Evolutionary conservation across 2,888 invertebrate genomes (phyloP).

Genomic region (Ariolimax columbianus): DNA sequence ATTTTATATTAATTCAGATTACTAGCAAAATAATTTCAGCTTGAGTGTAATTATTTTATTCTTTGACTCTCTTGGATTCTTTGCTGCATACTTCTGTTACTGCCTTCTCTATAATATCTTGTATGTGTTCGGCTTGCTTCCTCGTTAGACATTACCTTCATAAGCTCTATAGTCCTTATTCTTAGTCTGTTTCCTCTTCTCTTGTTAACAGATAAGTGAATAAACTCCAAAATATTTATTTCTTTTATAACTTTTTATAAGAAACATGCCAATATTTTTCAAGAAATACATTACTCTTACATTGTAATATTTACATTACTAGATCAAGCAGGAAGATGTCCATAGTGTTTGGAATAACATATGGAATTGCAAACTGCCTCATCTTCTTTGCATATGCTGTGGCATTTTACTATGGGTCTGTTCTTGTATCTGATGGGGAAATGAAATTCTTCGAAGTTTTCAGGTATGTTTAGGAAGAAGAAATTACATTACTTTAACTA

Average conservation of each 20-base stretch:
- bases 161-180: too few relatives aligned
- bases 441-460: conserved; percentile 71
- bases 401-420: conserved; percentile 81
- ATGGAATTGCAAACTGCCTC: conserved; percentile 80
- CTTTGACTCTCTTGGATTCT: too few relatives aligned
- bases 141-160: too few relatives aligned
- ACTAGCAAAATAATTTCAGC: not conserved
- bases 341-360: conserved; percentile 73
- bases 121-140: too few relatives aligned
- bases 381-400: conserved; percentile 81
- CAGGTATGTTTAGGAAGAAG: conserved; percentile 53
- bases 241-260: too few relatives aligned
- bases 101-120: too few relatives aligned
- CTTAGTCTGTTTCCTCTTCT: too few relatives aligned
- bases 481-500: too few relatives aligned
- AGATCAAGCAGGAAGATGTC: conserved; percentile 58
- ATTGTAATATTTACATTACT: not conserved
- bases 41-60: not conserved
- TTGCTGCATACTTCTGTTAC: too few relatives aligned
- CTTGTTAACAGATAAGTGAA: too few relatives aligned
- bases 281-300: not conserved
- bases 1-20: not conserved
- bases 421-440: conserved; percentile 79
- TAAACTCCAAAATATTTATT: too few relatives aligned
- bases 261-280: not conserved